Evolutionary conservation across 2,797 vertebrate species (phyloP).

Genomic region (Acomys russatus): DNA sequence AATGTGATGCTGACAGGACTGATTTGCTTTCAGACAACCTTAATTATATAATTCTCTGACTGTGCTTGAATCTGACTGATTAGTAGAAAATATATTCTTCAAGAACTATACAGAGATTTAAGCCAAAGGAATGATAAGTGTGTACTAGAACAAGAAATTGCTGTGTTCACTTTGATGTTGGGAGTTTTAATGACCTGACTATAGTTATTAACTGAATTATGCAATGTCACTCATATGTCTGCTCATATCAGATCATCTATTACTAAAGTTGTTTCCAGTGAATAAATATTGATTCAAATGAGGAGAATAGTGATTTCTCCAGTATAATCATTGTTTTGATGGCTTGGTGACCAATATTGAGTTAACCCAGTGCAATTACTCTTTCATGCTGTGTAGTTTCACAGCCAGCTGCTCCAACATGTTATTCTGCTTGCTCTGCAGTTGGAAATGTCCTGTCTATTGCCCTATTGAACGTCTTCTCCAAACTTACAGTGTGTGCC

Average conservation of each 20-base stretch:
- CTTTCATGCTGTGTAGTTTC: not conserved
- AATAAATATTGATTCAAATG: not conserved
- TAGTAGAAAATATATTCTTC: not conserved
- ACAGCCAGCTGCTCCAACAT: not conserved
- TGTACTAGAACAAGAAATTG: no score
- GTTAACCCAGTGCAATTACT: not conserved
- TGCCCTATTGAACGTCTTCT: not conserved
- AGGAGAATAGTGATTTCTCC: not conserved
- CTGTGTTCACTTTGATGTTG: no score
- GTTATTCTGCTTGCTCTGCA: not conserved
- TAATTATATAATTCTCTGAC: not conserved
- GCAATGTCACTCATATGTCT: not conserved
- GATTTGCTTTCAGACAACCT: not conserved
- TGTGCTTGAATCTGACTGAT: constrained; percentile 25
- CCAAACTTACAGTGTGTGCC: not conserved
- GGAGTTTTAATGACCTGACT: no score
- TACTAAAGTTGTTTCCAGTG: not conserved
- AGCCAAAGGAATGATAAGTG: no score
- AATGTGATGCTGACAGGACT: not conserved
- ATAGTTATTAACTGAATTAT: not conserved
- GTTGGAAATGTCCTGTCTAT: not conserved
- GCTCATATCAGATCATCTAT: not conserved
- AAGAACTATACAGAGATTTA: no score
- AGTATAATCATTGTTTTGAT: not conserved
- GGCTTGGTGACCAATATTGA: not conserved